phyloP scores from a whole-genome alignment of 2,113 vertebrate genomes.

The Melospiza georgiana region DNA sequence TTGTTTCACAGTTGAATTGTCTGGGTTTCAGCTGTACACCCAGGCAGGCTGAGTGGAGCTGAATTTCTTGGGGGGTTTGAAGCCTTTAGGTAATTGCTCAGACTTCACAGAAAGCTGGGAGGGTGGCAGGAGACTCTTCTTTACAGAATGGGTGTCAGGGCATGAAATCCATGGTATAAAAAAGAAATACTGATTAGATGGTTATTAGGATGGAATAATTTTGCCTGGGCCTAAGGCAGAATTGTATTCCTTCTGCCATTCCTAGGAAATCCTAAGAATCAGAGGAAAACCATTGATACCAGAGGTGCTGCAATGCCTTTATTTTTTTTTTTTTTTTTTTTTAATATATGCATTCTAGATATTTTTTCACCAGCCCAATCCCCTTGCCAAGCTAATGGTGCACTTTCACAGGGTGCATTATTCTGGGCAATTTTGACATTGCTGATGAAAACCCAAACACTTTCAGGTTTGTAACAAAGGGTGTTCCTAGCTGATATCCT shows the following conservation, averaged over 20 bases:
- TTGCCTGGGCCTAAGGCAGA: neutral
- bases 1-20: neutral
- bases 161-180: neutral
- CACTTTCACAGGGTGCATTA: neutral
- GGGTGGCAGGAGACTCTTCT: neutral
- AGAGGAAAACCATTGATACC: neutral
- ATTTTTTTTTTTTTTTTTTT: neutral
- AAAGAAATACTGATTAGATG: neutral
- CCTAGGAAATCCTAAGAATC: neutral
- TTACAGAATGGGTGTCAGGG: neutral
- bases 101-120: neutral
- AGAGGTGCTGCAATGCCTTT: neutral
- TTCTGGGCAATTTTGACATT: neutral
- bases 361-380: neutral
- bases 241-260: neutral
- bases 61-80: neutral
- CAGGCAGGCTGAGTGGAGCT: neutral
- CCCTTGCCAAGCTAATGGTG: neutral
- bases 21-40: neutral
- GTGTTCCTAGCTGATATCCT: neutral
- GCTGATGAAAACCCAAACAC: neutral
- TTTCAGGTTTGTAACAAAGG: neutral
- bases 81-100: neutral
- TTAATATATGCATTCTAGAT: neutral
- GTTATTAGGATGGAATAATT: neutral